phyloP scores from a whole-genome alignment of 2,797 vertebrate species.

The Bryconaethiops microstoma region DNA sequence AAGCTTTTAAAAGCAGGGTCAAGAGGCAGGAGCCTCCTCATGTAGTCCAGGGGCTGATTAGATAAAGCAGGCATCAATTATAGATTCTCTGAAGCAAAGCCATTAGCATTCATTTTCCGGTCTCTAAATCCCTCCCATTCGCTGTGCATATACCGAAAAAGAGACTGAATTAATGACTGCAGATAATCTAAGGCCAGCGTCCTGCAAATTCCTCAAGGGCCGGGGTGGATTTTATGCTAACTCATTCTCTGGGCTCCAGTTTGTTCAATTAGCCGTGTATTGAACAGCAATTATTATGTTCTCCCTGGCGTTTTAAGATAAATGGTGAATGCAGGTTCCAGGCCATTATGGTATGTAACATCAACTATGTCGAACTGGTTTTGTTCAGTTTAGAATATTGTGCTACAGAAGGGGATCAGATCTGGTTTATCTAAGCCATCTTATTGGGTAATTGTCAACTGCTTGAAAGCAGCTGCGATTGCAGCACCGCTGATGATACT shows the following conservation, averaged over 20 bases:
- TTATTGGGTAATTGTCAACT: neutral
- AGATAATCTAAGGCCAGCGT: conserved; percentile 32
- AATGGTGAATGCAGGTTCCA: neutral
- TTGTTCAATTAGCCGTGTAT: conserved; percentile 37
- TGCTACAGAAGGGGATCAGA: neutral
- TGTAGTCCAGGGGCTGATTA: conserved; percentile 34
- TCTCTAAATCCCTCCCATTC: neutral
- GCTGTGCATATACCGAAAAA: conserved; percentile 15
- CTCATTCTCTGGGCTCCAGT: conserved; percentile 12
- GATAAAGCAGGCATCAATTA: conserved; percentile 36
- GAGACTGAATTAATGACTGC: conserved; percentile 42
- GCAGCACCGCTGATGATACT: neutral
- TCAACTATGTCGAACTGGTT: neutral
- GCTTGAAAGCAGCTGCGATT: conserved; percentile 19
- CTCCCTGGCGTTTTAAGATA: neutral
- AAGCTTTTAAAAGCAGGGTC: conserved; percentile 36
- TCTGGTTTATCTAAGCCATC: neutral
- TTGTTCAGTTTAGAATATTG: neutral
- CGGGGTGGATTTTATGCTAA: conserved; percentile 17
- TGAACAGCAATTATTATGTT: conserved; percentile 1
- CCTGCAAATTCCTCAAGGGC: conserved; percentile 27
- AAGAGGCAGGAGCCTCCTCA: conserved; percentile 32
- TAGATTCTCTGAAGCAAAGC: conserved; percentile 19
- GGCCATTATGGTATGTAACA: neutral
- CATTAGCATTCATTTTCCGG: conserved; percentile 37